Evolutionary conservation across 2,113 vertebrate genomes (phyloP).

Genomic region (Phaethornis superciliosus): DNA sequence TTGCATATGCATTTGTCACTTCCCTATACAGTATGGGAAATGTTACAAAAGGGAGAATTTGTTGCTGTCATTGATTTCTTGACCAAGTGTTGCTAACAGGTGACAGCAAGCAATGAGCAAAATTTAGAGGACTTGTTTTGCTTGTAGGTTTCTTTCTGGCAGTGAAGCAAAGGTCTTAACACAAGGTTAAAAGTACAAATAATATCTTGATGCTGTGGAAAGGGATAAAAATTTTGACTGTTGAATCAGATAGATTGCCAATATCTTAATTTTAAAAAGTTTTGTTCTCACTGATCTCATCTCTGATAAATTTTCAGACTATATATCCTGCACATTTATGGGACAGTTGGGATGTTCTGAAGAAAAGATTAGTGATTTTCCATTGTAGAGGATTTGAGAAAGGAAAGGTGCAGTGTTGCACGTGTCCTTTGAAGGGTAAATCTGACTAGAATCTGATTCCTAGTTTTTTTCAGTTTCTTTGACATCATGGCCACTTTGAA

Average conservation of each 20-base stretch:
- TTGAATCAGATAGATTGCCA: neutral
- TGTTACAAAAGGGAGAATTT: neutral
- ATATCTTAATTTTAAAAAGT: neutral
- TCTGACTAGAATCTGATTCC: neutral
- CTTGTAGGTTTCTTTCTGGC: neutral
- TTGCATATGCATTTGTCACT: neutral
- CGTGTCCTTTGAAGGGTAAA: neutral
- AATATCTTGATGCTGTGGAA: neutral
- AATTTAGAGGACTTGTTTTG: neutral
- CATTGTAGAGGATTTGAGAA: neutral
- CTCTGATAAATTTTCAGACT: neutral
- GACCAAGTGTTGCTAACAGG: neutral
- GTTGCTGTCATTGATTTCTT: conserved; percentile 7
- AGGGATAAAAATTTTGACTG: neutral
- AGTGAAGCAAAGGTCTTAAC: neutral
- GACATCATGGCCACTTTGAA: neutral
- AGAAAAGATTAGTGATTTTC: neutral
- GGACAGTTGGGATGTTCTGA: neutral
- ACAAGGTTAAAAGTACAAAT: neutral
- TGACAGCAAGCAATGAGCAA: neutral
- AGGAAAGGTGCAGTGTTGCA: neutral
- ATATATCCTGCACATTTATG: neutral
- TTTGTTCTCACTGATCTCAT: neutral
- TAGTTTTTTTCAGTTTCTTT: neutral
- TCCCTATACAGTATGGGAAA: neutral